These are phyloP conservation scores for Xiphias gladius DNA, from an alignment of 2,113 vertebrate species.

Conservation along the genomic window DNA sequence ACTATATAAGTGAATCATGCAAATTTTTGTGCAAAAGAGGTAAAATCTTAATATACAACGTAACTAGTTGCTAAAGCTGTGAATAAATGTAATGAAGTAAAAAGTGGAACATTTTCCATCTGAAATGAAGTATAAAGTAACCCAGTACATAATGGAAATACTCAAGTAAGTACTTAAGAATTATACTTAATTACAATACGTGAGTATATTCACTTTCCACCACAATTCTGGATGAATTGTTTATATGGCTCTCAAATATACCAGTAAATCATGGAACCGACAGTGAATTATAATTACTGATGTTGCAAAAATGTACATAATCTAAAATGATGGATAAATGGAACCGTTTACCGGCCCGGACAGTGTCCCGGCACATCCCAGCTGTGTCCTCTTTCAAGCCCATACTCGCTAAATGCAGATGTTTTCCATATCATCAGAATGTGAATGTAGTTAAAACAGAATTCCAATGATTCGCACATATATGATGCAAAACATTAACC, in stretches of 20 bases:
- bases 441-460: not conserved
- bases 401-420: not conserved
- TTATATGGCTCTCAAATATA: not conserved
- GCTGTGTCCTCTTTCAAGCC: not conserved
- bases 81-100: not conserved
- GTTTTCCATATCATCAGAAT: not conserved
- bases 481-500: slow-evolving; percentile 6
- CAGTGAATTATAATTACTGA: not conserved
- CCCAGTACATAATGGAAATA: no score
- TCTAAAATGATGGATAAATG: not conserved
- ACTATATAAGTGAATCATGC: not conserved
- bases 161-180: not conserved
- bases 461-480: not conserved
- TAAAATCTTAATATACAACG: not conserved
- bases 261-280: not conserved
- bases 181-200: no score
- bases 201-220: not conserved
- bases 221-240: not conserved
- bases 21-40: not conserved
- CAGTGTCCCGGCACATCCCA: not conserved
- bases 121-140: not conserved
- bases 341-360: not conserved
- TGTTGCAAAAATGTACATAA: not conserved
- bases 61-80: not conserved
- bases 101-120: not conserved